Evolutionary conservation across 2,113 vertebrate species (phyloP).

Genomic region (Amia ocellicauda): DNA sequence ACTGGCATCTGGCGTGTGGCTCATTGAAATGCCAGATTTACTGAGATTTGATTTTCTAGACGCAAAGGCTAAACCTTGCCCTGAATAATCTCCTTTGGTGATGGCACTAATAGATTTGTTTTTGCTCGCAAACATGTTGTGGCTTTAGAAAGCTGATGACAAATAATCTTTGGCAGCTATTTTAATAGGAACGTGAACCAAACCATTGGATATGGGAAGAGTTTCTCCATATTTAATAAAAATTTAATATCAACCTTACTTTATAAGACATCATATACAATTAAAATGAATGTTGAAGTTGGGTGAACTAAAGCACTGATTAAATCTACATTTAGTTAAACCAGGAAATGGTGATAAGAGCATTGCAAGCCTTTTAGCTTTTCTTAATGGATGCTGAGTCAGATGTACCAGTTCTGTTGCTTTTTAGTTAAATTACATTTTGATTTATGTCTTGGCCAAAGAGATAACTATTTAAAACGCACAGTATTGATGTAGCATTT

Average conservation of each 20-base stretch:
- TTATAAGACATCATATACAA: not conserved
- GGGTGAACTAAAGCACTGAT: slow-evolving; percentile 37
- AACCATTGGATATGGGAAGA: no score
- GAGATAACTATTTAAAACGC: slow-evolving; percentile 3
- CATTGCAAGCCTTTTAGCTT: slow-evolving; percentile 15
- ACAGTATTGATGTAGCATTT: not conserved
- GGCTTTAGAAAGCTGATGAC: slow-evolving; percentile 18
- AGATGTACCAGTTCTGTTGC: not conserved
- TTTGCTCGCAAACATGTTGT: slow-evolving; percentile 19
- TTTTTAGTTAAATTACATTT: slow-evolving; percentile 16
- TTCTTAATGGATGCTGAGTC: not conserved
- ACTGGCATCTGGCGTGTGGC: slow-evolving; percentile 32
- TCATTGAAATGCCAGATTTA: slow-evolving; percentile 45
- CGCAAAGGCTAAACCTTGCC: slow-evolving; percentile 37
- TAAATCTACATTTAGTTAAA: slow-evolving; percentile 39
- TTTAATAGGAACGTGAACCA: no score
- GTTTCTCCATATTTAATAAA: no score
- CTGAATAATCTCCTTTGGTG: slow-evolving; percentile 41
- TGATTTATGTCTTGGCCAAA: slow-evolving; percentile 12
- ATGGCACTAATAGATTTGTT: slow-evolving; percentile 47
- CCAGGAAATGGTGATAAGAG: slow-evolving; percentile 7
- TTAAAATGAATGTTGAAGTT: not conserved
- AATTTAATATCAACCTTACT: no score
- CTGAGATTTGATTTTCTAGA: slow-evolving; percentile 46
- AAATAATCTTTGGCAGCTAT: not conserved